Base-by-base conservation (phyloP, 1,140 invertebrate genomes). In the Meloidogyne chitwoodi region DNA sequence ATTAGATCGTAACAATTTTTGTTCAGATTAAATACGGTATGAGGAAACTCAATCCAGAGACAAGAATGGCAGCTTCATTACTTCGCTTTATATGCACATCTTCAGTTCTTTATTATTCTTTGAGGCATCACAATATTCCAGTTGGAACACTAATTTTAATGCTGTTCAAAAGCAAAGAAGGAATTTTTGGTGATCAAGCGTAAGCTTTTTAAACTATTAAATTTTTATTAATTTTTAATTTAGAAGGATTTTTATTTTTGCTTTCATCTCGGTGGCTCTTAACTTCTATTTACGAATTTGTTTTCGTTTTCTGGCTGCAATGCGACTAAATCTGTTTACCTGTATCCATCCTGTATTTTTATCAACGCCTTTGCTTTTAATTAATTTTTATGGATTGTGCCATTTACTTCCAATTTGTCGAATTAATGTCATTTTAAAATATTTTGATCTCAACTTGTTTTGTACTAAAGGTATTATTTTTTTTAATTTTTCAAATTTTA, bases 1-100 rank as follows among this genome's bases (percentile, higher is more conserved):
- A n/a, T 74, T 22, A 10, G 8, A 10, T 24, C 31, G 31, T 75
- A 19, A 16, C 19, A 22, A 4, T 44, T 19, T 41, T 27, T 31
- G 38, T 85, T 66, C 29, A 85, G 78, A 41, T 87, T n/a, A 85
- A 87, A 71, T 84, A 82, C 38, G 85, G 84, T 19, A 61, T 84
- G 19, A 63, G 81, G 11, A 84, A 81, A 38, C 44, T 84, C 29
- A 83, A 80, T 62, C 31, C 56, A 14, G 64, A 81, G 3, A 85
- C 81, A 11, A 68, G 81, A 24, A 44, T 83, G 4, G 62, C 61
- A n/a, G 61, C 77, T 24, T 74, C 77, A 14, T 12, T 79, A 19
- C 31, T 80, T 34, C 74, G 84, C 6, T 68, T 86, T 38, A 5
- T 71, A 56, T 74, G 65, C 48, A 44, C 77, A 2, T 26, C 78